phyloP scores from a whole-genome alignment of 2,113 vertebrate genomes.

The Rutilus rutilus region DNA sequence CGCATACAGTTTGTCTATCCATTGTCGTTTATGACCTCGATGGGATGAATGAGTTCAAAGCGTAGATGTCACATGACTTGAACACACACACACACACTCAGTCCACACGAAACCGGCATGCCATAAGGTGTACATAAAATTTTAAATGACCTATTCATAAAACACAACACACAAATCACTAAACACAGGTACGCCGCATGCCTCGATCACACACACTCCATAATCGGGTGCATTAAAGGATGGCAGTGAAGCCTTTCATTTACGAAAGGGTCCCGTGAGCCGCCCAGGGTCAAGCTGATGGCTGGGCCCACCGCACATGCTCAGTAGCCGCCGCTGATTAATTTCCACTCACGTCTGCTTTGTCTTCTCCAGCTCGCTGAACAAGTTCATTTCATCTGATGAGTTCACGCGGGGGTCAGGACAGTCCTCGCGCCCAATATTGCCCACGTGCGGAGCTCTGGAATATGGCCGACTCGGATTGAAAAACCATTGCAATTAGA shows the following conservation, averaged over 20 bases:
- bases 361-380: slow-evolving; percentile 99
- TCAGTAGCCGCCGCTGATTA: slow-evolving; percentile 88
- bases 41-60: slow-evolving; percentile 4
- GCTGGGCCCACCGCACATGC: slow-evolving; percentile 73
- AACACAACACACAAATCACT: slow-evolving; percentile 78
- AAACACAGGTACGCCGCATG: slow-evolving; percentile 87
- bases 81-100: not conserved
- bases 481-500: slow-evolving; percentile 24
- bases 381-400: slow-evolving; percentile 99
- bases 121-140: slow-evolving; percentile 17
- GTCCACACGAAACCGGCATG: not conserved
- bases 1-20: not conserved
- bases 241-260: slow-evolving; percentile 87
- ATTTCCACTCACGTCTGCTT: slow-evolving; percentile 88
- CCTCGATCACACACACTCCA: slow-evolving; percentile 86
- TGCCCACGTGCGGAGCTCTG: slow-evolving; percentile 50
- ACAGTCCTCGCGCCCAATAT: slow-evolving; percentile 87
- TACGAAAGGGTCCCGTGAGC: slow-evolving; percentile 68
- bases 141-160: slow-evolving; percentile 75
- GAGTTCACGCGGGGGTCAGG: slow-evolving; percentile 98
- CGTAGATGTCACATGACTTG: not conserved
- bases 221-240: slow-evolving; percentile 86
- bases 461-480: not conserved
- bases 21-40: slow-evolving; percentile 36
- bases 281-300: slow-evolving; percentile 85